These are phyloP conservation scores for Eubucco bourcierii DNA, from an alignment of 2,113 vertebrate species.

Conservation along the genomic window DNA sequence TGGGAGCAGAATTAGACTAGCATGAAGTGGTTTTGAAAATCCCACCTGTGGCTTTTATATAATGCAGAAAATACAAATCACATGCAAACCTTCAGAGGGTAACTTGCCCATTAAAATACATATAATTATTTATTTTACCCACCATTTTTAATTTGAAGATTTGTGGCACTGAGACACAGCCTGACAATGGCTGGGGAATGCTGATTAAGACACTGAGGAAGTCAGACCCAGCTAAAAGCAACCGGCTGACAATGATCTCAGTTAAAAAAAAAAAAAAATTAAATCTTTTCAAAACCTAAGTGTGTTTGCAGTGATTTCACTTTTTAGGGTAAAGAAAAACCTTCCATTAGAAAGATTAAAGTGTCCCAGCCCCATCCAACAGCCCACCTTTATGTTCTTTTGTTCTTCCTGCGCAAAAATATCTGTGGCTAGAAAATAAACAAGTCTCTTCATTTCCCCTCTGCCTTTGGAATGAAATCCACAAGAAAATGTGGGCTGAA, in stretches of 20 bases:
- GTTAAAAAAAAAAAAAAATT: not conserved
- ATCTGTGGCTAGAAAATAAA: not conserved
- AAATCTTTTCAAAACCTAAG: not conserved
- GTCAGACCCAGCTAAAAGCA: not conserved
- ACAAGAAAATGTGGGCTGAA: not conserved
- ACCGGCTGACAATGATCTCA: accelerated
- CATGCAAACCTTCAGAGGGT: constrained; percentile 4
- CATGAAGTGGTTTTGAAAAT: constrained; percentile 36
- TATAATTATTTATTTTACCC: constrained; percentile 8
- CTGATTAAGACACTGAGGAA: accelerated
- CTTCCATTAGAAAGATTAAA: not conserved
- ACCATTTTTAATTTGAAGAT: constrained; percentile 2
- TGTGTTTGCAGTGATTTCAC: not conserved
- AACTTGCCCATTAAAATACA: not conserved
- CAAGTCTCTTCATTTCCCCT: not conserved
- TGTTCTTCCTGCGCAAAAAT: not conserved
- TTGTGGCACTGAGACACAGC: not conserved
- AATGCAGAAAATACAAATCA: constrained; percentile 27
- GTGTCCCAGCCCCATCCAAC: not conserved
- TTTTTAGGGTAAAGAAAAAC: not conserved
- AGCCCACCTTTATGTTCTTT: not conserved
- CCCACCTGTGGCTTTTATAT: constrained; percentile 30
- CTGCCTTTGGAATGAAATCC: not conserved
- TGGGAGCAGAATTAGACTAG: constrained; percentile 24
- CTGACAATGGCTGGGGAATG: not conserved